These are phyloP conservation scores for Slavum lentiscoides DNA, from an alignment of 2,888 invertebrate species.

Conservation along the genomic window DNA sequence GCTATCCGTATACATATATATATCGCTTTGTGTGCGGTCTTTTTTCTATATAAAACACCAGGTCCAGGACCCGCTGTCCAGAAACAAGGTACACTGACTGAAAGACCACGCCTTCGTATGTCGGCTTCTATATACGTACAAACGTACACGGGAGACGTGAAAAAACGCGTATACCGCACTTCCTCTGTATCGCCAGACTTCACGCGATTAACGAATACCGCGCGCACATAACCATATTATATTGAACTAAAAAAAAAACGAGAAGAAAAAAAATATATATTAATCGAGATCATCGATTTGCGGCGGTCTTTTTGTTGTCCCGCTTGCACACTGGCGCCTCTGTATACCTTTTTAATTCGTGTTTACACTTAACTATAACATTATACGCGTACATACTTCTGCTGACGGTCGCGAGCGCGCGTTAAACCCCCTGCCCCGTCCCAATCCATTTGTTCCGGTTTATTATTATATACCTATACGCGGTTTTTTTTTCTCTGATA, in stretches of 20 bases:
- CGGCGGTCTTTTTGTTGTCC: slow-evolving; percentile 30
- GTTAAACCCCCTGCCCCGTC: neutral
- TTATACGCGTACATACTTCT: neutral
- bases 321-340: slow-evolving; percentile 43
- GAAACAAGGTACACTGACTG: neutral
- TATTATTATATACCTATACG: slow-evolving; percentile 21
- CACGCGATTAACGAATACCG: slow-evolving; percentile 26
- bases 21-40: slow-evolving; percentile 29
- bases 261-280: neutral
- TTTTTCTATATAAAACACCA: neutral
- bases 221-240: no score
- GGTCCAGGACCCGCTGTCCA: slow-evolving; percentile 21
- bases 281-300: slow-evolving; percentile 39
- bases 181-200: slow-evolving; percentile 9
- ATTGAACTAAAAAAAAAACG: neutral
- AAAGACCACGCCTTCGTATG: slow-evolving; percentile 13
- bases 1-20: no score
- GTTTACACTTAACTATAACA: slow-evolving; percentile 41
- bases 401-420: neutral
- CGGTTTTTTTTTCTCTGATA: neutral
- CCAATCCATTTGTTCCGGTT: slow-evolving; percentile 49
- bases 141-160: no score
- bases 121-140: slow-evolving; percentile 13
- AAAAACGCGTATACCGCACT: slow-evolving; percentile 29
- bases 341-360: slow-evolving; percentile 32